These are phyloP conservation scores for Paramormyrops kingsleyae DNA, from an alignment of 2,113 vertebrate species.

Conservation along the genomic window DNA sequence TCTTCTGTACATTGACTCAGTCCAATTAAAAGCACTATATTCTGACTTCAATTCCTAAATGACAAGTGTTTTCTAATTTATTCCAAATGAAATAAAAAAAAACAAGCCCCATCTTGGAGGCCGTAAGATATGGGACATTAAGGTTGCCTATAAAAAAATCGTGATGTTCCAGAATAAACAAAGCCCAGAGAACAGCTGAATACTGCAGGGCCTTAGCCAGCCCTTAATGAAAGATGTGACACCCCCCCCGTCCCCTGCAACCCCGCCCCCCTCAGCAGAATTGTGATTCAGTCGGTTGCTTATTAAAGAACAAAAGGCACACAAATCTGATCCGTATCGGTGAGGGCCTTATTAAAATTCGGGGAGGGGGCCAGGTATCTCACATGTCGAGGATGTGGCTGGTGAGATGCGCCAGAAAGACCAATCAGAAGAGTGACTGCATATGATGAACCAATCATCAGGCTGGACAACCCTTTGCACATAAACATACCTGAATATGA, in stretches of 20 bases:
- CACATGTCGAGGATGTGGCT: background rate
- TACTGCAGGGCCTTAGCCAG: background rate
- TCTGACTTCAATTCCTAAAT: constrained; percentile 10
- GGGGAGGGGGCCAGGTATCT: background rate
- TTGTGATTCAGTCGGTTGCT: background rate
- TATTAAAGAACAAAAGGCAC: background rate
- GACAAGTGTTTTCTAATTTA: constrained; percentile 10
- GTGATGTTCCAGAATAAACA: background rate
- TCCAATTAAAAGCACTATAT: constrained; percentile 18
- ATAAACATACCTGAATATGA: background rate
- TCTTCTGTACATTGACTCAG: constrained; percentile 21
- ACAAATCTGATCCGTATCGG: background rate
- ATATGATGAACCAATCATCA: background rate
- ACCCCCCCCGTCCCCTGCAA: too few species aligned
- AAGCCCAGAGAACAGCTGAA: constrained; percentile 2
- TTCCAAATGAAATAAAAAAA: constrained; percentile 25
- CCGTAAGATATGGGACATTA: background rate
- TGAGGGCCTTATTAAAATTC: background rate
- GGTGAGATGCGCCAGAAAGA: background rate
- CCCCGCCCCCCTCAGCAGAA: too few species aligned
- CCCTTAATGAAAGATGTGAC: background rate
- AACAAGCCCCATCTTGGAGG: background rate
- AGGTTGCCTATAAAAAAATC: background rate
- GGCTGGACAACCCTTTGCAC: background rate
- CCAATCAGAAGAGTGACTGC: background rate